Percentiles rank a stretch among this genome's conserved stretches.
Evolutionary conservation across 1,140 invertebrate species (phyloP).

Genomic region (Drosophila littoralis): DNA sequence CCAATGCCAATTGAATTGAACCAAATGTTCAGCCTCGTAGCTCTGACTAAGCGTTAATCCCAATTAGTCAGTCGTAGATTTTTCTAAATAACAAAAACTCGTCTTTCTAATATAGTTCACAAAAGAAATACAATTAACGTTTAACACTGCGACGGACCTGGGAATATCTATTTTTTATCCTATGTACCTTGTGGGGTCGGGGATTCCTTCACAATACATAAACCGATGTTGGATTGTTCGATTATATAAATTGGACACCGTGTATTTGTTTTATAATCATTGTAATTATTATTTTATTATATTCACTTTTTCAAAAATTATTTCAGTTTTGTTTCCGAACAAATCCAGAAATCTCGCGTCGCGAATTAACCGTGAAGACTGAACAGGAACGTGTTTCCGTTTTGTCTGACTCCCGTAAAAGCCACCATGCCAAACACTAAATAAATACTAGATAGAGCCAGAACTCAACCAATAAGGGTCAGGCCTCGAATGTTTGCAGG

Average conservation of each 20-base stretch:
- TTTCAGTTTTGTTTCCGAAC: not conserved
- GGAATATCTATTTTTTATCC: no score
- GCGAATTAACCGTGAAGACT: constrained; percentile 55
- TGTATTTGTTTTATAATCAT: not conserved
- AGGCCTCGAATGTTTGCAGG: not conserved
- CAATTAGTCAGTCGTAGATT: no score
- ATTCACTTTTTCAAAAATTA: not conserved
- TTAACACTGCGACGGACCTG: no score
- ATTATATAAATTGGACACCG: not conserved
- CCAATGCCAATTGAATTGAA: no score
- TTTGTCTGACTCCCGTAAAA: not conserved
- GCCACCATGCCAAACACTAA: constrained; percentile 16
- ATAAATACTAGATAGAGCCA: not conserved
- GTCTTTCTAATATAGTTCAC: no score
- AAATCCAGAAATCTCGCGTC: constrained; percentile 40
- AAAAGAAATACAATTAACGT: no score
- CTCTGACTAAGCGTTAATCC: no score
- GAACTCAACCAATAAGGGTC: constrained; percentile 21
- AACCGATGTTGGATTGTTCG: not conserved
- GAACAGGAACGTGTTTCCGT: constrained; percentile 45
- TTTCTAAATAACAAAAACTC: no score
- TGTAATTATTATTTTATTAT: not conserved
- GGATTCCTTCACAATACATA: no score
- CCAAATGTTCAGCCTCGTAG: no score
- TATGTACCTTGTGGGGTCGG: not conserved